Percentiles rank a stretch among this genome's conserved stretches.
Evolutionary conservation across 1,140 invertebrate genomes (phyloP).

Genomic region (Euwallacea fornicatus): DNA sequence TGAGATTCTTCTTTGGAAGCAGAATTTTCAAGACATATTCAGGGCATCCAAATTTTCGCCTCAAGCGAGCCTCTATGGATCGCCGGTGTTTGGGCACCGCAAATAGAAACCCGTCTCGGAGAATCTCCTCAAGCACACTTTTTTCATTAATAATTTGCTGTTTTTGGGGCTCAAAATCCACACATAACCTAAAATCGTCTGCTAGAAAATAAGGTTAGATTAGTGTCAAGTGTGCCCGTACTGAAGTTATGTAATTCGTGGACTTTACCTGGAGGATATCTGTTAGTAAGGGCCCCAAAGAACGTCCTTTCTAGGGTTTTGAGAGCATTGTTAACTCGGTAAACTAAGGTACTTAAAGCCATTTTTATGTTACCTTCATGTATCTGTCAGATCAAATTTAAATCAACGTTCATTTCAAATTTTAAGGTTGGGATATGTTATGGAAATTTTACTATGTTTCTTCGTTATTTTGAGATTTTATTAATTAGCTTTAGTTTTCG

Average conservation of each 20-base stretch:
- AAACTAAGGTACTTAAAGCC: conserved; percentile 33
- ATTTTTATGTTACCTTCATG: conserved; percentile 10
- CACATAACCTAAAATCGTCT: conserved; percentile 44
- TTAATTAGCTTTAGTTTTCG: too few species aligned
- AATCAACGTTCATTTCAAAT: too few species aligned
- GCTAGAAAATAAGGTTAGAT: conserved; percentile 48
- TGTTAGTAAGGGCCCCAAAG: conserved; percentile 47
- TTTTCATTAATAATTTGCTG: conserved; percentile 5
- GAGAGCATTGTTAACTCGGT: conserved; percentile 11
- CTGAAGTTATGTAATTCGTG: conserved; percentile 46
- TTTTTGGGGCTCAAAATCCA: conserved; percentile 22
- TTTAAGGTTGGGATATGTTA: too few species aligned
- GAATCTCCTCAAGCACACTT: conserved; percentile 60
- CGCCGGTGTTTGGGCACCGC: conserved; percentile 79
- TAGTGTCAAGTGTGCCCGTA: conserved; percentile 22
- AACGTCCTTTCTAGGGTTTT: conserved; percentile 46
- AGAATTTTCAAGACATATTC: conserved; percentile 68
- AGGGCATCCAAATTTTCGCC: conserved; percentile 69
- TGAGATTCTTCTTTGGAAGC: conserved; percentile 71
- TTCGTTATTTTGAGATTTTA: too few species aligned
- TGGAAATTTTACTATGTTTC: too few species aligned
- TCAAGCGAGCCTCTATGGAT: conserved; percentile 70
- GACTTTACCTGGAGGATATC: conserved; percentile 56
- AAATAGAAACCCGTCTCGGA: conserved; percentile 76
- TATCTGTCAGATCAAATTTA: too few species aligned